Base-by-base conservation (phyloP, 2,113 vertebrate genomes). In the Hystrix cristata region DNA sequence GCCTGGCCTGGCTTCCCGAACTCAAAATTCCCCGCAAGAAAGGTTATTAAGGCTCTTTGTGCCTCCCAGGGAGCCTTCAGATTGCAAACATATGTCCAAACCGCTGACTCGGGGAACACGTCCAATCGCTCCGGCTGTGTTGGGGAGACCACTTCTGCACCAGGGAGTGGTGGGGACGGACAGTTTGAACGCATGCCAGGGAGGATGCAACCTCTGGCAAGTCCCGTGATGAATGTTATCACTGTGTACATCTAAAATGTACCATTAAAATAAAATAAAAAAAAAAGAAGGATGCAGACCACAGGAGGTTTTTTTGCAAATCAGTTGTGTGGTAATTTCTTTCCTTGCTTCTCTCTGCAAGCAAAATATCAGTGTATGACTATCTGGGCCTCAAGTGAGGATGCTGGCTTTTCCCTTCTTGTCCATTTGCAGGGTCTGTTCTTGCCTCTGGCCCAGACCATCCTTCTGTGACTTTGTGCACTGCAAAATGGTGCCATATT, bases 51-150 rank as follows among this genome's bases (percentile, higher is more conserved):
- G 89, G 82, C 62, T 3, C 94, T 38, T 34, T 12, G 27, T 65
- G 48, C 85, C 91, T 90, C 95, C 93, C 97, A 94, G 97, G 97
- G 96, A 97, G 87, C 34, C 76, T 83, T 84, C 57, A 59, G 85
- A 94, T 97, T 96, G 92, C 88, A 97, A 96, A 80, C 97, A 98
- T 48, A 72, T 97, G 96, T 94, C 76, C 60, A 62, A 34, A 84
- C 31, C 18, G 81, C 97, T 92, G 96, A 96, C 88, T 90, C 8
- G 11, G 60, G 19, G 46, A 4, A 25, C 65, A 64, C 0, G 72
- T 89, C 27, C 1, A 9, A n/a, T 93, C 46, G 13, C 93, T 31
- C 71, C 18, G 86, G 12, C 59, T 64, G 67, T 13, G 64, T 48
- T 19, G 59, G 82, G 48, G 82, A 71, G 62, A 53, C 38, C 9